Conservation (phyloP, 2,797 vertebrate genomes). For the Acanthis flammea region DNA sequence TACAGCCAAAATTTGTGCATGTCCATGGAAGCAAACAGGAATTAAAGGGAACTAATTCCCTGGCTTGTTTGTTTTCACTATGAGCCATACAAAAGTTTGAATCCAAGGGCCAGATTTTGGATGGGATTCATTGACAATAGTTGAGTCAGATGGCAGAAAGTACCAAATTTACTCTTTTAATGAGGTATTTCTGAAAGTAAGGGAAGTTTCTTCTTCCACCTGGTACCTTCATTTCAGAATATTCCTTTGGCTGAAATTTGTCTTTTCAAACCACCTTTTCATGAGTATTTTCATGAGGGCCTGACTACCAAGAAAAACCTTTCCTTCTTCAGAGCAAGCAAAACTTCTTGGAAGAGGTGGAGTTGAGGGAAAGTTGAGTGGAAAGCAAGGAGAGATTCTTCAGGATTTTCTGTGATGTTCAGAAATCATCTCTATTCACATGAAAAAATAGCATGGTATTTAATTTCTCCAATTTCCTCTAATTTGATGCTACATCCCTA, state of each 20-base stretch:
- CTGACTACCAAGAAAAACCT: background rate
- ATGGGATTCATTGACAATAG: background rate
- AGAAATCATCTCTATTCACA: background rate
- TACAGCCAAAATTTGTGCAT: background rate
- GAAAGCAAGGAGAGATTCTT: background rate
- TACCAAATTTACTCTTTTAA: background rate
- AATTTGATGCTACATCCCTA: background rate
- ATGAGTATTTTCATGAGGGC: background rate
- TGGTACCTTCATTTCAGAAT: background rate
- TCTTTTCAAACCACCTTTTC: background rate
- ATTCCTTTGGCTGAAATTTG: background rate
- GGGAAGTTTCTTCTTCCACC: background rate
- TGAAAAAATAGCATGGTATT: background rate
- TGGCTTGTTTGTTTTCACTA: background rate
- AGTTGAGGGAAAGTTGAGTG: background rate
- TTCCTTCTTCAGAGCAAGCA: background rate
- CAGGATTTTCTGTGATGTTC: background rate
- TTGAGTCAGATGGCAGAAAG: background rate
- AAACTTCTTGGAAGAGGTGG: background rate
- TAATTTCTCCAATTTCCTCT: background rate
- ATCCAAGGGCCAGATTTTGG: background rate
- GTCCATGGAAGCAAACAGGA: background rate
- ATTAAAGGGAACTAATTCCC: background rate
- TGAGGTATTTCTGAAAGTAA: background rate
- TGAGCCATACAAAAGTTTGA: background rate